Evolutionary conservation across 2,797 vertebrate species (phyloP).

Genomic region (Furcifer pardalis): DNA sequence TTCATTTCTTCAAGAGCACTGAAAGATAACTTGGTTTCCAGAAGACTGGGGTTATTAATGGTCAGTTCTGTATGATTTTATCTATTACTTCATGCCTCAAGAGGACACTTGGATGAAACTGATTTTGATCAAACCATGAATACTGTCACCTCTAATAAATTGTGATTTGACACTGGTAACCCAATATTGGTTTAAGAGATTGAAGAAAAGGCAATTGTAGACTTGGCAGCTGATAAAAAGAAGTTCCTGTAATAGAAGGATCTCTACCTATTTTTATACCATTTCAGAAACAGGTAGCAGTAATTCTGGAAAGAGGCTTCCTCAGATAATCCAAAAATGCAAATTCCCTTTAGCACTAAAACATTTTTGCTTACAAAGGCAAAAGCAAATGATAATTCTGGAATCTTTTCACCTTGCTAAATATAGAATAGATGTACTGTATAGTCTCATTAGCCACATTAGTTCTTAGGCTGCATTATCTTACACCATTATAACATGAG

Average conservation of each 20-base stretch:
- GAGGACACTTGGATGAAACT: constrained; percentile 56
- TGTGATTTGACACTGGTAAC: constrained; percentile 51
- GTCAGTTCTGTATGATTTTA: constrained; percentile 65
- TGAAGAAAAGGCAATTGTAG: constrained; percentile 48
- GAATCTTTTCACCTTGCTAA: constrained; percentile 24
- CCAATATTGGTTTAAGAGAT: constrained; percentile 55
- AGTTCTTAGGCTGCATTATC: constrained; percentile 26
- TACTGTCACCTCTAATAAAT: constrained; percentile 69
- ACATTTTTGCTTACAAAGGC: constrained; percentile 56
- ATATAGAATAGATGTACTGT: not conserved
- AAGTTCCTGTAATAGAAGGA: constrained; percentile 32
- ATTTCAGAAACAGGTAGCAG: not conserved
- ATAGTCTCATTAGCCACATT: constrained; percentile 40
- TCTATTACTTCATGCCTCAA: constrained; percentile 59
- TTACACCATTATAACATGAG: not conserved
- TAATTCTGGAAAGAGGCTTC: not conserved
- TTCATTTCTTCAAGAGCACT: constrained; percentile 61
- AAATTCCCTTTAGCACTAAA: constrained; percentile 40
- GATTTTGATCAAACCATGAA: constrained; percentile 68
- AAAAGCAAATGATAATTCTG: constrained; percentile 27
- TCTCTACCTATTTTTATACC: not conserved
- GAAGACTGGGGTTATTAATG: constrained; percentile 64
- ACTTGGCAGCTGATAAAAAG: constrained; percentile 25
- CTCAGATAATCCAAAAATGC: constrained; percentile 19
- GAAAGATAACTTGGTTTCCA: constrained; percentile 58